phyloP scores from a whole-genome alignment of 2,113 vertebrate species.

The Hypocryptadius cinnamomeus region DNA sequence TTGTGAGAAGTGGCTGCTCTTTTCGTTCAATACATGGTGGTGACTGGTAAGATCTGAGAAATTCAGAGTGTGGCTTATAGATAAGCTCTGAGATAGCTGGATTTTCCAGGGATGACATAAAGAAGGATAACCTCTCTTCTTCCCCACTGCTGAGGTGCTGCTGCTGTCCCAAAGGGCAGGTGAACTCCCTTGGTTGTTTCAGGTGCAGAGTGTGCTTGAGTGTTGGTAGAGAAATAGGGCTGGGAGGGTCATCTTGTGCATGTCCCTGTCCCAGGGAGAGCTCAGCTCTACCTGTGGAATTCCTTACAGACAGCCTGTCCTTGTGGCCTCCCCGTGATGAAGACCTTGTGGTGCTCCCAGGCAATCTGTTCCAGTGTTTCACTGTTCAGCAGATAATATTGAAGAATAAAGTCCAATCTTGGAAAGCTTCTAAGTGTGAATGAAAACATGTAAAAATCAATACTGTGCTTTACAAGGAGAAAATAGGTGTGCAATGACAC shows the following conservation, averaged over 20 bases:
- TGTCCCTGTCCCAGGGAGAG: background rate
- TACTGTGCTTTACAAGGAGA: conserved; percentile 42
- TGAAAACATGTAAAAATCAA: conserved; percentile 46
- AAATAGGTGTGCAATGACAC: conserved; percentile 14
- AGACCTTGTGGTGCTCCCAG: background rate
- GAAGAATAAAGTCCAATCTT: conserved; percentile 33
- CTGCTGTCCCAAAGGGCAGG: background rate
- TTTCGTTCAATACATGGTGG: background rate
- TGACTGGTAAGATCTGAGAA: background rate
- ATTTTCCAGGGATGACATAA: background rate
- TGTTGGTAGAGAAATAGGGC: background rate
- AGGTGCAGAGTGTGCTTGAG: background rate
- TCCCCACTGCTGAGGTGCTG: background rate
- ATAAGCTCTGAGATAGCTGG: background rate
- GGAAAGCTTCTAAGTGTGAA: conserved; percentile 42
- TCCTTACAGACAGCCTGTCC: background rate
- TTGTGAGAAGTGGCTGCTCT: background rate
- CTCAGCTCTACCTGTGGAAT: background rate
- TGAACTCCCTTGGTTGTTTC: background rate
- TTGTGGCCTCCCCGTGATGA: background rate
- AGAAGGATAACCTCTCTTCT: background rate
- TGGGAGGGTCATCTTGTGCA: background rate
- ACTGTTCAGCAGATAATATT: background rate
- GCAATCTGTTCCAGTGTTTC: background rate
- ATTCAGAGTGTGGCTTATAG: background rate